Base-by-base conservation (phyloP, 92 coral and sea anemone genomes). In the Epizoanthus illoricatus region DNA sequence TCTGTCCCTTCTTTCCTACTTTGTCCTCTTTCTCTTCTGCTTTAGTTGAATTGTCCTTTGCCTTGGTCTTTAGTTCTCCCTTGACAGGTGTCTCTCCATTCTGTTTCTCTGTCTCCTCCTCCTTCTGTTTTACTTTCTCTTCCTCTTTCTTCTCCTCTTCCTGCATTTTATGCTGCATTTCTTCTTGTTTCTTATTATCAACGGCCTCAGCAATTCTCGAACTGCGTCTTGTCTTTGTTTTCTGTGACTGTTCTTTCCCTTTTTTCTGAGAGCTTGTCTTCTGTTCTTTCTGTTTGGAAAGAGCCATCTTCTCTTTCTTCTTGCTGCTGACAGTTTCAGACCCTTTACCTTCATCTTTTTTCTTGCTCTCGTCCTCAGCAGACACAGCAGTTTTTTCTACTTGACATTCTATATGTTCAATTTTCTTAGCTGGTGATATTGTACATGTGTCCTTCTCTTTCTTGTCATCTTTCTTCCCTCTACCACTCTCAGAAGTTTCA, bases 191-290 rank as follows among this genome's bases (percentile, higher is more conserved):
- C 70, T 65, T 65, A 20, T 65, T 65, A 20, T 68, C 76, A 55
- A 68, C 54, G 21, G 76, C 85, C 67, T 81, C 65, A 4, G 74
- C 85, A 81, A 67, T 81, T 69, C 76, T 19, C 40, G 76, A 68
- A 55, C 85, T 81, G 7, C 76, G 65, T 33, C 75, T 68, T 18
- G 68, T 28, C 65, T 81, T 81, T 40, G 74, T 76, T 54, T 18
- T 79, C 70, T 11, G 55, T 1, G 65, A 59, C 54, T 65, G 64
- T 56, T 8, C 58, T 52, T 68, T 65, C 5, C 24, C 17, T 45
- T 12, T 16, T 24, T 16, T 66, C 66, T 59, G 60, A 39, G 45
- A 21, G 54, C 28, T 24, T 23, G 65, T 39, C 49, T 69, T 66
- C 65, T 80, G 73, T 12, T 6, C 65, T 55, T 74, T 61, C 4